These are phyloP conservation scores for Acromyrmex echinatior DNA, from an alignment of 1,140 invertebrate species.

Conservation along the genomic window DNA sequence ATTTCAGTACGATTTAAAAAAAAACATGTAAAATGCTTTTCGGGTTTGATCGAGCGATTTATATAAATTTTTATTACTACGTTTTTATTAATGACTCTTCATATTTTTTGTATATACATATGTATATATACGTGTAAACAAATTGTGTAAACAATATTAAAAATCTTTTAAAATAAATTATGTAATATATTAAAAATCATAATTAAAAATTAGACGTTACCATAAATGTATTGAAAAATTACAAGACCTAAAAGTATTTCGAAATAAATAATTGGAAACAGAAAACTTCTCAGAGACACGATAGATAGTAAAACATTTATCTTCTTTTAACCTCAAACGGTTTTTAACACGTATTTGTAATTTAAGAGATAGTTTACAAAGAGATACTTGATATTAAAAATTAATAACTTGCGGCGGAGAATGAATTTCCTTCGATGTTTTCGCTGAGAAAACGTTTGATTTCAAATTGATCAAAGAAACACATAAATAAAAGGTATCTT, in stretches of 20 bases:
- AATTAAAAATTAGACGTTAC: constrained; percentile 1
- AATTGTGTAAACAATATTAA: too few relatives aligned
- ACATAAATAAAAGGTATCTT: neutral
- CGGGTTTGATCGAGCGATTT: neutral
- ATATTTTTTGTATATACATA: too few relatives aligned
- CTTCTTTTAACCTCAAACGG: neutral
- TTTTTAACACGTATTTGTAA: constrained; percentile 1
- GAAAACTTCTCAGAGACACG: neutral
- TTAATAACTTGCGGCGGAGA: neutral
- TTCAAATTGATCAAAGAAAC: neutral
- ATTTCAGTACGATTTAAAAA: neutral
- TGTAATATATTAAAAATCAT: neutral
- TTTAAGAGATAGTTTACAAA: neutral
- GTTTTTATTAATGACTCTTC: neutral
- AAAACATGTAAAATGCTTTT: neutral
- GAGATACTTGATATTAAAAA: constrained; percentile 10
- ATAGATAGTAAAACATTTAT: constrained; percentile 3
- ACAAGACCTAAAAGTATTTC: neutral
- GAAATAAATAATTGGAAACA: neutral
- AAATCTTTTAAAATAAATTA: too few relatives aligned
- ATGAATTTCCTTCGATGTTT: neutral
- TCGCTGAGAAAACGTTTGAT: neutral
- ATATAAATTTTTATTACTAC: neutral
- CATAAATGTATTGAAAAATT: neutral
- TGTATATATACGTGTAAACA: too few relatives aligned